phyloP scores from a whole-genome alignment of 2,113 vertebrate species.

The Candoia aspera region DNA sequence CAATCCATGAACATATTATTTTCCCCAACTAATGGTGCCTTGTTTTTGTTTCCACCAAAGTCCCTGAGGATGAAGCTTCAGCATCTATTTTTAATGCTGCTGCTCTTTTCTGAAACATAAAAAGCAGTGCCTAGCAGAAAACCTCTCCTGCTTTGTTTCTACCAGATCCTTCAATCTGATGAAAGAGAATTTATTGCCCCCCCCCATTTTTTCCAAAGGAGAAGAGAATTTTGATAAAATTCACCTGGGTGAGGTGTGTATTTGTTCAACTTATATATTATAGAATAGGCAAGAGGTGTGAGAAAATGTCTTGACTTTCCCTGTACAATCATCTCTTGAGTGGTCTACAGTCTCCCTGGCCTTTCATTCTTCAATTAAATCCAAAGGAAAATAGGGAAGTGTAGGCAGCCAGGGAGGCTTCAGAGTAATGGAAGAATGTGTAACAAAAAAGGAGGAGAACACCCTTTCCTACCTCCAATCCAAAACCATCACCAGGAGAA shows the following conservation, averaged over 20 bases:
- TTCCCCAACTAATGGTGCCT: background rate
- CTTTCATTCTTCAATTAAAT: background rate
- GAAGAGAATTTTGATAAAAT: background rate
- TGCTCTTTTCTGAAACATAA: background rate
- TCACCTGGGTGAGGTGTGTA: background rate
- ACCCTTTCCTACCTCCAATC: background rate
- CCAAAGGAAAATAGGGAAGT: background rate
- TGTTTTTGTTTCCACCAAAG: background rate
- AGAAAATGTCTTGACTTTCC: background rate
- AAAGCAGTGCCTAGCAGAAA: background rate
- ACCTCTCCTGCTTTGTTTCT: background rate
- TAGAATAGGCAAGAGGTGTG: background rate
- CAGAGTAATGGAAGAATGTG: background rate
- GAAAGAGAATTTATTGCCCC: background rate
- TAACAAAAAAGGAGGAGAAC: background rate
- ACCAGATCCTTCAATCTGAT: background rate
- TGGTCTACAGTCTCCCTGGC: background rate
- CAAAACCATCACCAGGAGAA: background rate
- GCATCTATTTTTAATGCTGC: background rate
- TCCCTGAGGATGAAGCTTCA: background rate
- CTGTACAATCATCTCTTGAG: background rate
- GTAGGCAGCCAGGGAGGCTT: background rate
- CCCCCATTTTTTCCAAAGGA: background rate
- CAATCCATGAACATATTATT: background rate
- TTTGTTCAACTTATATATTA: background rate